Evolutionary conservation across 35 echinoderm and acorn worm species (phyloP), one percentile per base, ranked within the genome.

Genomic region (Lytechinus variegatus): DNA sequence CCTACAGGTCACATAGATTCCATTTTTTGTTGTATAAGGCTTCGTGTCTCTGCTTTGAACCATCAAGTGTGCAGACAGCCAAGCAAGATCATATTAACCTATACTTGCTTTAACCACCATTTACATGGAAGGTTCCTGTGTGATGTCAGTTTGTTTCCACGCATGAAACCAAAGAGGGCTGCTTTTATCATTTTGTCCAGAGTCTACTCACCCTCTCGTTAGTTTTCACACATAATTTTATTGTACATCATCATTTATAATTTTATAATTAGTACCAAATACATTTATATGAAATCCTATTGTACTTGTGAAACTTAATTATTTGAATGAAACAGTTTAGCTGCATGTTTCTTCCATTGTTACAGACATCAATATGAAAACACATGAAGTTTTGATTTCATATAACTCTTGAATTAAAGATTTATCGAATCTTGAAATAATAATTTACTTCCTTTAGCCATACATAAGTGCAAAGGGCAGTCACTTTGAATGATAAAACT

Each of bases 41-140:
- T 33, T 6, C 24, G 88, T 90, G 88, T 33, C 28, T 90, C 88
- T 33, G 88, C 52, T 44, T 54, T 90, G n/a, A 90, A 33, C 88
- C 28, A 28, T 90, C 88, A 90, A 54, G 28, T 52, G 88, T 90
- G 88, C 88, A 90, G 88, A 90, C 88, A 90, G 52, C 9, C 88
- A 90, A 27, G 88, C 33, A 90, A n/a, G 52, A 90, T 90, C 52
- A 52, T 33, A 90, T 90, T 90, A 90, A 90, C 12, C 28, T 16
- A 90, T 33, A 90, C 88, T 90, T 90, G 52, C 88, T 52, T 90
- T 90, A 54, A 90, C 28, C 88, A 90, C 88, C 88, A 90, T 90
- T 90, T 54, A 44, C 28, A 54, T 14, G 11, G 88, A 90, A 54
- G 29, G 52, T 28, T 90, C 88, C 88, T 27, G 24, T 52, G 88